A percentile compares a stretch with the other conserved stretches of the same genome.
These are phyloP conservation scores for Arbacia lixula DNA, from an alignment of 53 echinoderm and acorn worm species.

Conservation along the genomic window DNA sequence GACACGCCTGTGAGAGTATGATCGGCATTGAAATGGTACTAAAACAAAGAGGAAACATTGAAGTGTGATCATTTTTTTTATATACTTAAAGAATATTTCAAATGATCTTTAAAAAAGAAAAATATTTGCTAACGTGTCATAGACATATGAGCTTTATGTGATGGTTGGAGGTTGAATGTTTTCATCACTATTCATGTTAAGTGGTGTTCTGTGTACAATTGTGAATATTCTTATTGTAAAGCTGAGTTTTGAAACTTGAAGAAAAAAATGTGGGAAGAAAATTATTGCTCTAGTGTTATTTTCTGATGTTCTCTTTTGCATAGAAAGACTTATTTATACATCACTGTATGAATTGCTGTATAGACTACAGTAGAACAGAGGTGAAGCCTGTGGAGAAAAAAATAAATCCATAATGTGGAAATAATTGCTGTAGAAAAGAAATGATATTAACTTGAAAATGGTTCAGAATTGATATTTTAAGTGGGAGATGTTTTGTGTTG, in stretches of 20 bases:
- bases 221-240: constrained; percentile 55
- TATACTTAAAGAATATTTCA: too few species aligned
- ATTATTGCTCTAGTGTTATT: background rate
- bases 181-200: background rate
- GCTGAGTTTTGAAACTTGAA: constrained; percentile 43
- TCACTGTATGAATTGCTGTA: background rate
- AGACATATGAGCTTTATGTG: too few species aligned
- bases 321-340: constrained; percentile 10
- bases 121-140: too few species aligned
- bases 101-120: too few species aligned
- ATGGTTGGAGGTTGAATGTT: too few species aligned
- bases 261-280: constrained; percentile 3
- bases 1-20: too few species aligned
- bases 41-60: too few species aligned
- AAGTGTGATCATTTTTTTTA: too few species aligned
- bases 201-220: constrained; percentile 45
- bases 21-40: too few species aligned
- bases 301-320: constrained; percentile 7
- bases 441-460: background rate
- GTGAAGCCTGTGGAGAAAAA: too few species aligned
- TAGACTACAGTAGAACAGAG: too few species aligned
- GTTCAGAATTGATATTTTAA: constrained; percentile 41
- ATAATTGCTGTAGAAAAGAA: background rate
- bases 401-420: too few species aligned
- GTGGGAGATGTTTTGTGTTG: constrained; percentile 26